Evolutionary conservation across 2,888 invertebrate genomes (phyloP).

Genomic region (Caenorhabditis plicata): DNA sequence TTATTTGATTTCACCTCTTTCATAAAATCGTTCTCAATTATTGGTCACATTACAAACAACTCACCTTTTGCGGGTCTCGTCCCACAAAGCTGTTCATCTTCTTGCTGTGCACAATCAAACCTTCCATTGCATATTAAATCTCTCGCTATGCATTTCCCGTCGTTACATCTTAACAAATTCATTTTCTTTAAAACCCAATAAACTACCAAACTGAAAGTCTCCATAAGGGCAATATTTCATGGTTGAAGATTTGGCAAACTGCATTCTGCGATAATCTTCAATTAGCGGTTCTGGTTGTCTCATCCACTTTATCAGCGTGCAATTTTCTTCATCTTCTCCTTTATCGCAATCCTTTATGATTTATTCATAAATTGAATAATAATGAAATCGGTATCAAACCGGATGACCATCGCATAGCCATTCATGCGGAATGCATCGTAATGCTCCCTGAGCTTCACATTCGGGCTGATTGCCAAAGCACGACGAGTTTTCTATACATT

Average conservation of each 20-base stretch:
- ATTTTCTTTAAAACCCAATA: too few relatives aligned
- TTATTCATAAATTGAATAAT: not conserved
- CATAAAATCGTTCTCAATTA: not conserved
- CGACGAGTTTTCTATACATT: conserved; percentile 22
- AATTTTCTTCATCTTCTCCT: conserved; percentile 32
- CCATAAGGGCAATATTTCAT: conserved; percentile 1
- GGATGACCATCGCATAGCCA: conserved; percentile 45
- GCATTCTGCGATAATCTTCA: conserved; percentile 7
- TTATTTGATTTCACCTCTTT: not conserved
- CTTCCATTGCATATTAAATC: conserved; percentile 9
- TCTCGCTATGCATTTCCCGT: conserved; percentile 1
- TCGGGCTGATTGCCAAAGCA: conserved; percentile 45
- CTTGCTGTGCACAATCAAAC: conserved; percentile 6
- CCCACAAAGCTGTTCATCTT: conserved; percentile 16
- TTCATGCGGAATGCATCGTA: conserved; percentile 37
- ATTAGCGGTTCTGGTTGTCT: conserved; percentile 14
- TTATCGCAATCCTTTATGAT: conserved; percentile 30
- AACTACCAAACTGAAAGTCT: not conserved
- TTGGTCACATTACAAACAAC: not conserved
- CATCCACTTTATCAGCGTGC: conserved; percentile 12
- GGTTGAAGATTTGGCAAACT: not conserved
- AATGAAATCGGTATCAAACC: conserved; percentile 6
- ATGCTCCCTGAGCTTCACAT: conserved; percentile 25
- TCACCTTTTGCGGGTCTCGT: not conserved
- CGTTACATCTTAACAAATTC: conserved; percentile 6